phyloP scores from a whole-genome alignment of 2,888 invertebrate genomes.

The Crepidodera aurea region DNA sequence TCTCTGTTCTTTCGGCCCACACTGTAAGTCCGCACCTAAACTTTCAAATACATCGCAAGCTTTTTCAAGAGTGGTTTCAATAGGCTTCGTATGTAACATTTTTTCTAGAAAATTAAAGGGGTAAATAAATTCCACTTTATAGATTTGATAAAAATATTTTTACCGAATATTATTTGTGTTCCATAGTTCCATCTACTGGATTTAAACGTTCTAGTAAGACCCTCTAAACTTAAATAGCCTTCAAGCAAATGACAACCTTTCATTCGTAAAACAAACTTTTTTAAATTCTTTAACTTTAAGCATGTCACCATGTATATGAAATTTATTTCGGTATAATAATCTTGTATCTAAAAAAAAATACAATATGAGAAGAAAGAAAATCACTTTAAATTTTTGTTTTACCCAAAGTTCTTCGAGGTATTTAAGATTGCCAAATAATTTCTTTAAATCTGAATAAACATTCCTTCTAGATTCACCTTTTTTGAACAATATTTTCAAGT shows the following conservation, averaged over 20 bases:
- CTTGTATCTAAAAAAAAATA: slow-evolving; percentile 28
- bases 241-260: slow-evolving; percentile 39
- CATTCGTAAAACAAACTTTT: slow-evolving; percentile 44
- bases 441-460: slow-evolving; percentile 7
- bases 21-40: slow-evolving; percentile 30
- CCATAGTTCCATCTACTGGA: slow-evolving; percentile 29
- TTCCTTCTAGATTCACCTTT: slow-evolving; percentile 15
- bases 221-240: slow-evolving; percentile 40
- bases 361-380: neutral
- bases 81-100: slow-evolving; percentile 9
- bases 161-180: slow-evolving; percentile 33
- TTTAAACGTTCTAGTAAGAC: slow-evolving; percentile 42
- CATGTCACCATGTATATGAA: slow-evolving; percentile 37
- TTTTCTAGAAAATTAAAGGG: slow-evolving; percentile 18
- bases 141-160: neutral
- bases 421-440: slow-evolving; percentile 25
- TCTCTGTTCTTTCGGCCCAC: slow-evolving; percentile 34
- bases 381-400: neutral
- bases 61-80: slow-evolving; percentile 27
- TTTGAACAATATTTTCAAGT: slow-evolving; percentile 26
- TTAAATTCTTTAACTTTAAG: slow-evolving; percentile 39
- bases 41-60: slow-evolving; percentile 35
- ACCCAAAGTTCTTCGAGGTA: slow-evolving; percentile 38
- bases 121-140: no score
- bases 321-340: slow-evolving; percentile 26